phyloP scores from a whole-genome alignment of 2,888 invertebrate genomes.

The Lissonota sp. region DNA sequence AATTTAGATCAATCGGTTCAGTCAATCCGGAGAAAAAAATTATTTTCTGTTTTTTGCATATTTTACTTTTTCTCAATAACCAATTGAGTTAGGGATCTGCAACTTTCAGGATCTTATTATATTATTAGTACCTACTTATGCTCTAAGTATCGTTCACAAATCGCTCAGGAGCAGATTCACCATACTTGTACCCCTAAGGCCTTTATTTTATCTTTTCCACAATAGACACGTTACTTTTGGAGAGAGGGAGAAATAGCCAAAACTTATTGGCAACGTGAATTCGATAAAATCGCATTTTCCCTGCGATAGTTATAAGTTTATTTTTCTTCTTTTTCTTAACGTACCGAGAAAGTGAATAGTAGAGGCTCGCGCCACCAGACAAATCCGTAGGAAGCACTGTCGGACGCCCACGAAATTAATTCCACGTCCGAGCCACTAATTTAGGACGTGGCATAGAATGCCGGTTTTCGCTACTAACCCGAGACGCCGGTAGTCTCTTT shows the following conservation, averaged over 20 bases:
- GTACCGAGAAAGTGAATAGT: slow-evolving; percentile 31
- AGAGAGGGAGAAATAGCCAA: background rate
- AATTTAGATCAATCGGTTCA: no score
- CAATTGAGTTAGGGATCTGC: no score
- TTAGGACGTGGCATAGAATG: slow-evolving; percentile 71
- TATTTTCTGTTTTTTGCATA: no score
- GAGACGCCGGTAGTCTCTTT: slow-evolving; percentile 33
- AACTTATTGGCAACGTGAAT: slow-evolving; percentile 43
- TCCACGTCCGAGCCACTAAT: slow-evolving; percentile 81
- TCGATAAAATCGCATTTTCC: slow-evolving; percentile 56
- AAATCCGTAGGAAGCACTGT: slow-evolving; percentile 64
- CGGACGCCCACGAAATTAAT: slow-evolving; percentile 77
- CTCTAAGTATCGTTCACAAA: no score
- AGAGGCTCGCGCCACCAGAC: slow-evolving; percentile 55
- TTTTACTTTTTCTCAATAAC: no score
- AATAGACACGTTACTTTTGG: background rate
- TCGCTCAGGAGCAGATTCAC: background rate
- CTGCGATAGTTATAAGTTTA: background rate
- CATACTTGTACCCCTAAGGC: no score
- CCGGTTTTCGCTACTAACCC: slow-evolving; percentile 25
- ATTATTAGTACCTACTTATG: no score
- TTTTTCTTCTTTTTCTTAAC: slow-evolving; percentile 12
- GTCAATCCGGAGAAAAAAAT: no score
- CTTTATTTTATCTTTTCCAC: background rate
- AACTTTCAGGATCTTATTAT: no score